Evolutionary conservation across 2,797 vertebrate genomes (phyloP), one percentile per base, ranked within the genome.

Genomic region (Lophura swinhoii): DNA sequence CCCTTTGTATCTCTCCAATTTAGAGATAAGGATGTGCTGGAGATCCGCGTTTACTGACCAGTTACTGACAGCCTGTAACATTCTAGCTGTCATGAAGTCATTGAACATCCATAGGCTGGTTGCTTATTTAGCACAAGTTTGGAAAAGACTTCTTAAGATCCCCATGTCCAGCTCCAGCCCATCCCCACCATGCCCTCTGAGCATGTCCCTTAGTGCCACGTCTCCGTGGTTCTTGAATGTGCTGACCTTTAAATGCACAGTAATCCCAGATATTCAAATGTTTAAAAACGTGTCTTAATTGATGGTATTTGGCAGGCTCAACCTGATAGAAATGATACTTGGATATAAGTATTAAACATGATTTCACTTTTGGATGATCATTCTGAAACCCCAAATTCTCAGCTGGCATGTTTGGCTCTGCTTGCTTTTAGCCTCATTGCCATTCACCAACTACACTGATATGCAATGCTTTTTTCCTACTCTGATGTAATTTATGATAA

Each of bases 101-200:
- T 10, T 0, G 0, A 24, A 2, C 3, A 29, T 37, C 41, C n/a
- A 35, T 2, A 33, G 59, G 31, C 20, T n/a, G 39, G 6, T 37
- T 20, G 13, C 10, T 46, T 23, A 4, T 7, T 29, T 44, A 44
- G 44, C 41, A 29, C 35, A 62, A 69, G 15, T 29, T 29, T 53
- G 28, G 51, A 53, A 29, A 53, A 53, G 51, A 29, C 49, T 14
- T 53, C 28, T 16, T 53, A 53, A 53, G 28, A 53, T 29, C 28
- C 51, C 15, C 51, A 53, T 53, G 28, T 29, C 51, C 28, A 29
- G 29, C 49, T 8, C 51, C 51, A 29, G 6, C 28, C 48, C 51
- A 28, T 28, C 26, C 15, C 51, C 51, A 29, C 14, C 51, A 17
- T 53, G 51, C 15, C 15, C 28, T 29, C 51, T 53, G 51, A 29